A percentile compares a stretch with the other conserved stretches of the same genome.
phyloP scores from a whole-genome alignment of 2,888 invertebrate species.

The Zygaena filipendulae region DNA sequence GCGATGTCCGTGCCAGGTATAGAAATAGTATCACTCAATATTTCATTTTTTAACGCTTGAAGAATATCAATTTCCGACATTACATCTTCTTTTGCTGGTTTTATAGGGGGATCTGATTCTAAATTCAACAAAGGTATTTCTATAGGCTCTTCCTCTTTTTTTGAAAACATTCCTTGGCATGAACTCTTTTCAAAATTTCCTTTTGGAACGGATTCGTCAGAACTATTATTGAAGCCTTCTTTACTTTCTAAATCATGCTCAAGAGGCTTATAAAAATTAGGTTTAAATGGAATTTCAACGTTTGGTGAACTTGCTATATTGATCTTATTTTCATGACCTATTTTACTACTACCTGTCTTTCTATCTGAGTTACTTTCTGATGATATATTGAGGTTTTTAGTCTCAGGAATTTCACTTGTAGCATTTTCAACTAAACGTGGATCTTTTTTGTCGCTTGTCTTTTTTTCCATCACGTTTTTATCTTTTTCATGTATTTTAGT shows the following conservation, averaged over 20 bases:
- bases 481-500: constrained; percentile 8
- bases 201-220: no score
- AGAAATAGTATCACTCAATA: constrained; percentile 40
- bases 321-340: no score
- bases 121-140: constrained; percentile 42
- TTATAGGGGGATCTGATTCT: constrained; percentile 24
- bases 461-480: constrained; percentile 6
- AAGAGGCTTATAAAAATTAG: constrained; percentile 43
- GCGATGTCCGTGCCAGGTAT: constrained; percentile 27
- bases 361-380: no score
- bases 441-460: not conserved
- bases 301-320: no score
- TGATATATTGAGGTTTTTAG: constrained; percentile 4
- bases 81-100: constrained; percentile 26
- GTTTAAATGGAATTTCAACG: no score
- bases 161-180: constrained; percentile 11
- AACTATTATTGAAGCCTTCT: constrained; percentile 7
- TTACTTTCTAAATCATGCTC: no score
- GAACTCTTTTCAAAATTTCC: constrained; percentile 4
- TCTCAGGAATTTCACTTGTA: no score
- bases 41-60: constrained; percentile 58
- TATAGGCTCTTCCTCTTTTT: constrained; percentile 16
- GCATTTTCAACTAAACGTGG: constrained; percentile 1
- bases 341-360: no score
- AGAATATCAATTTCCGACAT: constrained; percentile 58